Evolutionary conservation across 2,113 vertebrate genomes (phyloP), one percentile per base, ranked within the genome.

Genomic region (Panurus biarmicus): DNA sequence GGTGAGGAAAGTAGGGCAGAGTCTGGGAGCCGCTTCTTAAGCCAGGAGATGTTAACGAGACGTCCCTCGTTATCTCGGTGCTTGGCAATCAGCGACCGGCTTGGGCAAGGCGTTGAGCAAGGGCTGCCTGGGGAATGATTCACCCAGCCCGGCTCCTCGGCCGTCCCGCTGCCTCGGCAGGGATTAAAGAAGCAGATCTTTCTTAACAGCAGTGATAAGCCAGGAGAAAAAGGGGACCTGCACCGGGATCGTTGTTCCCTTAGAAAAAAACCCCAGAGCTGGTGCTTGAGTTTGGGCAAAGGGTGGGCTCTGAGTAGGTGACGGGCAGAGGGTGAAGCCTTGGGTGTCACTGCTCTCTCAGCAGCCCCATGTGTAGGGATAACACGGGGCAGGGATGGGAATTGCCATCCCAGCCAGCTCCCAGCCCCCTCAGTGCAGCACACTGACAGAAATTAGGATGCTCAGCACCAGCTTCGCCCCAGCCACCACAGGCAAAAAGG

Each of bases 1-100:
- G n/a, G 62, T 40, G 85, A 85, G 78, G 87, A 95, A 95, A 95
- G 44, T 77, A 83, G 94, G 94, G 82, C 93, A 93, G 85, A 25
- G 87, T 66, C 93, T 88, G 87, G 64, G 85, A 97, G 82, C 91
- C 47, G 89, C 91, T 82, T 44, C 3, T 5, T 11, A 2, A 87
- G 85, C 9, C 60, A 4, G 60, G 87, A 83, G 93, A 76, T 87
- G 94, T 36, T 94, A 85, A 83, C 44, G 12, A 95, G 70, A 91
- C 13, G 8, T 20, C 19, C 4, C 11, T 79, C 36, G 69, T 95
- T 95, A 95, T 94, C 90, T 84, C 11, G 1, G 78, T 6, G 85
- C 54, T 28, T 15, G 17, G 54, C 78, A 95, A 95, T 84, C 70
- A 89, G 57, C 31, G 4, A 45, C 51, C 26, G 4, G 76, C 89